phyloP scores from a whole-genome alignment of 2,797 vertebrate species.

The Pitangus sulphuratus region DNA sequence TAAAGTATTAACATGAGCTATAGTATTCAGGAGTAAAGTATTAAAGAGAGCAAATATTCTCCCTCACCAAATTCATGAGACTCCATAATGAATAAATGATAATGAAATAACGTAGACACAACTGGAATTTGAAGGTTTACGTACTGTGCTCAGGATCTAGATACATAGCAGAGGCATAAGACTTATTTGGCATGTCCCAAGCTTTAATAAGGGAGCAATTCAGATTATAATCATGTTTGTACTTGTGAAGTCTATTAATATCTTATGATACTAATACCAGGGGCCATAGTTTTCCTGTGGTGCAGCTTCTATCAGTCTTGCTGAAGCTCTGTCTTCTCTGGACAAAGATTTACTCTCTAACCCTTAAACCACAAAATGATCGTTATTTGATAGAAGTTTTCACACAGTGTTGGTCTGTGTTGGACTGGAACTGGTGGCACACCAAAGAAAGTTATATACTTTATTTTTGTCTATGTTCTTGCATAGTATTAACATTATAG shows the following conservation, averaged over 20 bases:
- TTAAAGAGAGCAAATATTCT: neutral
- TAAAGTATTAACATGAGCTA: neutral
- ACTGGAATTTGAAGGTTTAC: neutral
- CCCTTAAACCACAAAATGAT: neutral
- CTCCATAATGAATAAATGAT: neutral
- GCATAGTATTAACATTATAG: neutral
- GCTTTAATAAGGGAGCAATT: neutral
- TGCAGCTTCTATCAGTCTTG: neutral
- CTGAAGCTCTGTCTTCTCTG: neutral
- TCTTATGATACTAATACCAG: neutral
- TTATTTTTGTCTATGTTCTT: neutral
- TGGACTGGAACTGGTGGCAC: neutral
- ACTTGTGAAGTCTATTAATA: neutral
- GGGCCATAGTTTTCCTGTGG: neutral
- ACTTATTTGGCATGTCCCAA: neutral
- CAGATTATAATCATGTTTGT: neutral
- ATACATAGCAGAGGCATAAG: neutral
- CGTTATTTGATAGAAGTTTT: neutral
- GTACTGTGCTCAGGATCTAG: neutral
- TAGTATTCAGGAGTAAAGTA: neutral
- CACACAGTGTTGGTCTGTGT: neutral
- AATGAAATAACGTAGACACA: accelerated
- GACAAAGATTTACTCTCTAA: neutral
- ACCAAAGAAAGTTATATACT: neutral
- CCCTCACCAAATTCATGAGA: neutral